Base-by-base conservation (phyloP, 2,797 vertebrate species). In the Dendrocincla tyrannina region DNA sequence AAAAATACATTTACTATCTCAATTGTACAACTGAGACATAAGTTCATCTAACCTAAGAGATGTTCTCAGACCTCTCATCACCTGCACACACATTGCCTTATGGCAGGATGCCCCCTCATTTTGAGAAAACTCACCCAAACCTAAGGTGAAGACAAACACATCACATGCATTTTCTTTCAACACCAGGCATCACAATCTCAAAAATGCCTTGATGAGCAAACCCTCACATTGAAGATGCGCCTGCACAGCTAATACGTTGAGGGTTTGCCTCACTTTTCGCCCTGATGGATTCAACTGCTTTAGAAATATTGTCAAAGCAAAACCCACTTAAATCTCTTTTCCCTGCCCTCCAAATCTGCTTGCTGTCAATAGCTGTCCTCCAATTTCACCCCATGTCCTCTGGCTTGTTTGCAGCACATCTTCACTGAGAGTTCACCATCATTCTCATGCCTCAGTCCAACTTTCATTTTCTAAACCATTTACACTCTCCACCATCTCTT, bases 391-490 rank as follows among this genome's bases (percentile, higher is more conserved):
- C 59, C 22, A 10, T 3, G 23, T 58, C 90, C 81, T 77, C 30
- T 46, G 56, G 62, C 37, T 91, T 76, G 66, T 53, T 79, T 94
- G 77, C 84, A 81, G 44, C 13, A 25, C 0, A 2, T 49, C 92
- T 77, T 91, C 77, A 58, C 52, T 35, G 46, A 76, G 35, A 91
- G 41, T 79, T 85, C 41, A 77, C 53, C 18, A 32, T 27, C 49
- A 11, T 10, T 44, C 39, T 27, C 72, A 50, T 7, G n/a, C 46
- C 86, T 81, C 85, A 69, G 66, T 62, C 58, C 66, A 77, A 78
- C 88, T 81, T 94, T 42, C 39, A 25, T 94, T 94, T 95, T 93
- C 92, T 94, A 22, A 85, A 81, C 66, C 76, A 69, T 53, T 88
- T 59, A 27, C 69, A 85, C 49, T 79, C 72, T 86, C 88, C 72